Base-by-base conservation (phyloP, 35 echinoderm and acorn worm genomes). In the Patiria miniata region DNA sequence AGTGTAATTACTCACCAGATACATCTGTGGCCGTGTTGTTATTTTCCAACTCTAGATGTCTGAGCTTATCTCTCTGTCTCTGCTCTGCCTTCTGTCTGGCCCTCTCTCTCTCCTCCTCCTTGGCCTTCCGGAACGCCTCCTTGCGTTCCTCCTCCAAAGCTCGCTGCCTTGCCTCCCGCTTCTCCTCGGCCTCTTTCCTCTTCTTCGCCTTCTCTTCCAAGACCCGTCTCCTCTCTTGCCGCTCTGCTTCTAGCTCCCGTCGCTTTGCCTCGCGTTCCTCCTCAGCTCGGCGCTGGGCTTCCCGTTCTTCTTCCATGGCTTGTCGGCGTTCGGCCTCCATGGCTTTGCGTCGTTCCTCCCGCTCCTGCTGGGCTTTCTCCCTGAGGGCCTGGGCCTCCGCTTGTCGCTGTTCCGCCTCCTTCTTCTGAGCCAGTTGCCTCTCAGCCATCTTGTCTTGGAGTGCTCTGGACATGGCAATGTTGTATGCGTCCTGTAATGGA, bases 391-490 rank as follows among this genome's bases (percentile, higher is more conserved):
- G 56, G 40, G 29, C 85, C 51, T 94, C 92, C 21, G 87, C 77
- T 80, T 92, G 92, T 21, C 83, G 69, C 81, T 87, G 86, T 47
- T 93, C 91, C 29, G 78, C 58, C 40, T 95, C 88, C 51, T 95
- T 84, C 56, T 93, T 86, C 52, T 88, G 86, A 33, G 89, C 87
- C 37, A 85, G 36, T 52, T 95, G 93, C 85, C 91, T 91, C 37
- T 85, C 78, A 15, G 86, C 39, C 40, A 96, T 89, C 44, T 88
- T 89, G 44, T 96, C 90, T 61, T 81, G 87, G 17, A 86, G 90
- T 23, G 91, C 88, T 80, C 86, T 83, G 57, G 95, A 97, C 73
- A 97, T 91, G n/a, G 91, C 87, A 10, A 93, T 82, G 61, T 54
- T 77, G 16, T 82, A 57, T 19, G 77, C 47, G 29, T 84, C 83